These are phyloP conservation scores for Nymphalis polychloros DNA, from an alignment of 2,888 invertebrate genomes.

Conservation along the genomic window DNA sequence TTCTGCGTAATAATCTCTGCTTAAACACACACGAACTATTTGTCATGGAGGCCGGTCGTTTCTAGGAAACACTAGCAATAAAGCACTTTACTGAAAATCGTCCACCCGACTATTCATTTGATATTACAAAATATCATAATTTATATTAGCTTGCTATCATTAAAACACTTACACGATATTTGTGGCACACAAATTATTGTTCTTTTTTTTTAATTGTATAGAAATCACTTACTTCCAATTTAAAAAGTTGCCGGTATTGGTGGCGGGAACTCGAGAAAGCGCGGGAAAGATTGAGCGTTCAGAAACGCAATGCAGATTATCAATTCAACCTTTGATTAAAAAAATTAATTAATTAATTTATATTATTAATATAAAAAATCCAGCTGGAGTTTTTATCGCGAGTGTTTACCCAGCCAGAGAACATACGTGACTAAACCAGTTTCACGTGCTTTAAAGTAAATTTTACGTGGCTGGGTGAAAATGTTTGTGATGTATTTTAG, in stretches of 20 bases:
- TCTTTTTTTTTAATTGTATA: constrained; percentile 45
- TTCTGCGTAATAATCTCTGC: constrained; percentile 63
- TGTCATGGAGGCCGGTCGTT: constrained; percentile 45
- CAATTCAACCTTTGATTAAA: neutral
- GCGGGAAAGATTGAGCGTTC: constrained; percentile 56
- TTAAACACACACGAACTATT: constrained; percentile 47
- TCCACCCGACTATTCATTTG: constrained; percentile 7
- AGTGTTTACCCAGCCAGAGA: constrained; percentile 66
- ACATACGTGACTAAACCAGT: constrained; percentile 69
- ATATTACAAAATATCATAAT: constrained; percentile 22
- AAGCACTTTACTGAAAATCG: constrained; percentile 33
- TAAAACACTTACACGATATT: constrained; percentile 41
- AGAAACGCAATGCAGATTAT: constrained; percentile 8
- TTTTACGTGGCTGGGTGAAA: constrained; percentile 68
- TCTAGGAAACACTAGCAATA: constrained; percentile 30
- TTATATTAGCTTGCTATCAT: constrained; percentile 29
- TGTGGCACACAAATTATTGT: constrained; percentile 45
- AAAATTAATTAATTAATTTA: constrained; percentile 9
- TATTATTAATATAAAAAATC: constrained; percentile 6
- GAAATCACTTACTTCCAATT: constrained; percentile 67
- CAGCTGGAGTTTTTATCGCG: constrained; percentile 29
- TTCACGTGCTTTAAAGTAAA: constrained; percentile 71
- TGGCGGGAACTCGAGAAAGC: constrained; percentile 57
- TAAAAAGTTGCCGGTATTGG: constrained; percentile 53
- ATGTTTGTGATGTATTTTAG: constrained; percentile 67